Percentiles rank a stretch among this genome's conserved stretches.
Evolutionary conservation across 2,797 vertebrate species (phyloP).

Genomic region (Melanotaenia boesemani): DNA sequence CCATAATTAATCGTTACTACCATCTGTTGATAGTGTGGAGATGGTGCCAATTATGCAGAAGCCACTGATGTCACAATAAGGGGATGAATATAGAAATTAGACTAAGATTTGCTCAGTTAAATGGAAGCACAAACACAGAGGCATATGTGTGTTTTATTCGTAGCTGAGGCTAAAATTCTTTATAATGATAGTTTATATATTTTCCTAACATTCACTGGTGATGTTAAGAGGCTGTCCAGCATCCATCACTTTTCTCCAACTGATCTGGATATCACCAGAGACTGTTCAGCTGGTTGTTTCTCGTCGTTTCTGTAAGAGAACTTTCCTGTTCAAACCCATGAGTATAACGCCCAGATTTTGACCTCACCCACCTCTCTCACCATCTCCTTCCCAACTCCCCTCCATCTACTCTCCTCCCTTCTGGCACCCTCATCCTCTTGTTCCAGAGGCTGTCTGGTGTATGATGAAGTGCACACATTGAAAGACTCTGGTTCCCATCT

Average conservation of each 20-base stretch:
- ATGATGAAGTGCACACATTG: constrained; percentile 80
- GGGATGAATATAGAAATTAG: constrained; percentile 40
- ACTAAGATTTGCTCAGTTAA: constrained; percentile 23
- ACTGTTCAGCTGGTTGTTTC: constrained; percentile 17
- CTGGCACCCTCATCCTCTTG: constrained; percentile 30
- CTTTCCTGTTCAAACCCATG: constrained; percentile 16
- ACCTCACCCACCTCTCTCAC: constrained; percentile 22
- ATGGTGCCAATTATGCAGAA: constrained; percentile 52
- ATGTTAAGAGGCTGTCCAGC: constrained; percentile 14
- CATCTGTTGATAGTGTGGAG: constrained; percentile 43
- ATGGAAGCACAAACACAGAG: neutral
- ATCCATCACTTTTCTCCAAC: constrained; percentile 18
- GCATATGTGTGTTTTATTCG: neutral
- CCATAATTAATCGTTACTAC: constrained; percentile 56
- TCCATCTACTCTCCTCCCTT: constrained; percentile 13
- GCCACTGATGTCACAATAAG: constrained; percentile 44
- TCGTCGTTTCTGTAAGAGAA: constrained; percentile 29
- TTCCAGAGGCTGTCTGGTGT: constrained; percentile 59
- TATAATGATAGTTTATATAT: neutral
- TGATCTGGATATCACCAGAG: constrained; percentile 11
- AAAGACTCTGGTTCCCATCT: constrained; percentile 79
- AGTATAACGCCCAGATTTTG: constrained; percentile 27
- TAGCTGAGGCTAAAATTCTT: neutral
- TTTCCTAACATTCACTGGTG: constrained; percentile 9
- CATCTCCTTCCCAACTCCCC: constrained; percentile 22